Evolutionary conservation across 2,797 vertebrate species (phyloP).

Genomic region (Lagodon rhomboides): DNA sequence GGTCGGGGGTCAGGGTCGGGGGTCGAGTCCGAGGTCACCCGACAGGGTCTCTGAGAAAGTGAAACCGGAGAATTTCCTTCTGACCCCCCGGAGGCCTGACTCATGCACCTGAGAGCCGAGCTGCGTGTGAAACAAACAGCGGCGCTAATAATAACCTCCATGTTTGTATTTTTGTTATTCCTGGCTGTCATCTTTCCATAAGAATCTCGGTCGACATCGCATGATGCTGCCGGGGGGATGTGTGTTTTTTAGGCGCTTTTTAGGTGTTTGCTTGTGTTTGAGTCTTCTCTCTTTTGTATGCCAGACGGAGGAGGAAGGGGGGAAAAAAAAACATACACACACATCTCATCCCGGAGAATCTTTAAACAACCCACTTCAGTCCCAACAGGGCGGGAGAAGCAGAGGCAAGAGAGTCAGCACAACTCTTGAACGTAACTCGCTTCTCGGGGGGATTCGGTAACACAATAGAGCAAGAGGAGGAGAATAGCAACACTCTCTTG

Average conservation of each 20-base stretch:
- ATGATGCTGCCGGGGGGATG: constrained; percentile 12
- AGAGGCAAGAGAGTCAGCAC: constrained; percentile 55
- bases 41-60: constrained; percentile 62
- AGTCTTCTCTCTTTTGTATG: constrained; percentile 22
- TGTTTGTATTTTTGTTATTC: constrained; percentile 28
- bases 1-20: constrained; percentile 29
- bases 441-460: constrained; percentile 56
- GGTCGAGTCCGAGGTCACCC: constrained; percentile 55
- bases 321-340: not conserved
- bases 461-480: constrained; percentile 61
- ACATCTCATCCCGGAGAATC: constrained; percentile 49
- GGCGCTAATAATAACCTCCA: constrained; percentile 41
- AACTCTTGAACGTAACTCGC: constrained; percentile 56
- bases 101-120: constrained; percentile 33
- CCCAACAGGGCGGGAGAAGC: constrained; percentile 57
- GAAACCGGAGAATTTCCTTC: constrained; percentile 67
- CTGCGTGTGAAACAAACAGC: constrained; percentile 47
- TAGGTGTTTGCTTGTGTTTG: constrained; percentile 42
- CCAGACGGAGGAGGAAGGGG: constrained; percentile 9
- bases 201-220: constrained; percentile 20
- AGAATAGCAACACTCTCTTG: constrained; percentile 62
- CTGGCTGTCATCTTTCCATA: constrained; percentile 30
- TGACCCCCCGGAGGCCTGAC: constrained; percentile 41
- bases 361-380: constrained; percentile 61
- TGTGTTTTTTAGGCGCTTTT: constrained; percentile 31